These are phyloP conservation scores for Bellardia bayeri DNA, from an alignment of 2,888 invertebrate genomes.

Conservation along the genomic window DNA sequence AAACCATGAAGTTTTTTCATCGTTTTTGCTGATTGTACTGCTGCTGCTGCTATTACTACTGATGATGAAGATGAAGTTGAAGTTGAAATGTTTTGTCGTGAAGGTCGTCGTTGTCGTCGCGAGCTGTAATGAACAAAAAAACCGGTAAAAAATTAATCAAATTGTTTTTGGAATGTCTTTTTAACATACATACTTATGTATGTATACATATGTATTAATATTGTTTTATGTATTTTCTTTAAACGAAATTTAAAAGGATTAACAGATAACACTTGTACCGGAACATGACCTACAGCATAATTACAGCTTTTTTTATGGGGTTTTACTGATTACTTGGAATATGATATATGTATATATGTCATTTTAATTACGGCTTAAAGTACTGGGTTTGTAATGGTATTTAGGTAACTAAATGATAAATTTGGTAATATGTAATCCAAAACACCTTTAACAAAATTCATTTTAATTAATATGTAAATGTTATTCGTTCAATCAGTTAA, in stretches of 20 bases:
- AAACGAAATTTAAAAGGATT: slow-evolving; percentile 60
- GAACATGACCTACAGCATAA: slow-evolving; percentile 59
- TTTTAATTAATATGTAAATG: neutral
- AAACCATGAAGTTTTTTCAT: slow-evolving; percentile 60
- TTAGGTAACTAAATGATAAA: slow-evolving; percentile 43
- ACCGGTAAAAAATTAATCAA: slow-evolving; percentile 71
- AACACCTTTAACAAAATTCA: slow-evolving; percentile 37
- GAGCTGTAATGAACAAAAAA: slow-evolving; percentile 66
- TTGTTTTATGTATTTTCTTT: slow-evolving; percentile 12
- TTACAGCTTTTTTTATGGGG: slow-evolving; percentile 34
- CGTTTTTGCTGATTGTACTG: slow-evolving; percentile 12
- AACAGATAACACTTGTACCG: slow-evolving; percentile 54
- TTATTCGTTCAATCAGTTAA: no score
- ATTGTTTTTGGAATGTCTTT: slow-evolving; percentile 18
- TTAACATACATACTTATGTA: slow-evolving; percentile 30
- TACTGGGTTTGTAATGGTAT: slow-evolving; percentile 34
- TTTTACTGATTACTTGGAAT: slow-evolving; percentile 43
- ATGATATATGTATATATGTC: slow-evolving; percentile 39
- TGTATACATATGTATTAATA: neutral
- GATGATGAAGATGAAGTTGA: slow-evolving; percentile 16
- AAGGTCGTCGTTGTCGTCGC: slow-evolving; percentile 64
- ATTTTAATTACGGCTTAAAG: slow-evolving; percentile 45
- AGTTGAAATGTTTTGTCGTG: slow-evolving; percentile 53
- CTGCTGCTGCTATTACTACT: neutral
- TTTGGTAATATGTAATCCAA: slow-evolving; percentile 7